Base-by-base conservation (phyloP, 2,113 vertebrate species). In the Abramis brama region DNA sequence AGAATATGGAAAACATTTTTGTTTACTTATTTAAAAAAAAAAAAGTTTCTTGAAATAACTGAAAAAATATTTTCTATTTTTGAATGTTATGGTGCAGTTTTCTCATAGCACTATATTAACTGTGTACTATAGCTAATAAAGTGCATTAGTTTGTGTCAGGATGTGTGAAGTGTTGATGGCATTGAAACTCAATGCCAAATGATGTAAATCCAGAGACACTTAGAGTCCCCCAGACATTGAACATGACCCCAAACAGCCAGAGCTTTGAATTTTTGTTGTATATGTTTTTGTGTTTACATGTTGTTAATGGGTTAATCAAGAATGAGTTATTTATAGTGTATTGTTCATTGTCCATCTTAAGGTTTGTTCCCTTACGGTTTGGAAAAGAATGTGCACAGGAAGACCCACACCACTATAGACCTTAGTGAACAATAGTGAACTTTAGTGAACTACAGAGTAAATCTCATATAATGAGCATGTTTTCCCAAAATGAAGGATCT, bases 261-360 rank as follows among this genome's bases (percentile, higher is more conserved):
- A 82, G 84, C 64, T 86, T 43, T 88, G 86, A 85, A 91, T 93
- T 94, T 91, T 94, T 86, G 86, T 70, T 68, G 88, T 59, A 50
- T 79, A 80, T 81, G 90, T 73, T 92, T 87, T 87, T 89, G 68
- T 90, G 87, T 70, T 62, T 57, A 55, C 19, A 79, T 30, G 33
- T 62, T 60, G 77, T 83, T 66, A 83, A 83, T 83, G 80, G 80
- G 86, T 85, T 74, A 88, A 87, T 88, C 87, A 86, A 91, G 86
- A 86, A 88, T 43, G 3, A 45, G 89, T 90, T 95, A 95, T 94
- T 91, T 94, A 94, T 95, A 94, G 91, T 43, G 89, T 86, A 95
- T 95, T 95, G 95, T 95, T 91, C 91, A 93, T 95, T 92, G 94
- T 94, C 91, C 91, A 89, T 87, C 73, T 90, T 85, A 64, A 75